Evolutionary conservation across 2,797 vertebrate species (phyloP).

Genomic region (Pempheris klunzingeri): DNA sequence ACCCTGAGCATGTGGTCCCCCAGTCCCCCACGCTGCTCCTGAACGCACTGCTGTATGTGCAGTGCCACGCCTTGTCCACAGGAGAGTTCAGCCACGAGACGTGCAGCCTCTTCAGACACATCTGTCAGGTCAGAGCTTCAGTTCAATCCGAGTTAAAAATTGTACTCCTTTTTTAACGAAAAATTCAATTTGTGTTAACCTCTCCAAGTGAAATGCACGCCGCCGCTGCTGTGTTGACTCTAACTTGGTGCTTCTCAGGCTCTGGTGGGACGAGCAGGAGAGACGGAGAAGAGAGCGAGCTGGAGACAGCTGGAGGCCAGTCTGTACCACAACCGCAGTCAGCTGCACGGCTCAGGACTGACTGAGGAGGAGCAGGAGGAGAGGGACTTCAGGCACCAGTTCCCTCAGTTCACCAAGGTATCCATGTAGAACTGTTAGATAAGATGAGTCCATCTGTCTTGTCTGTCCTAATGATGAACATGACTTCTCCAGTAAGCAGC

Average conservation of each 20-base stretch:
- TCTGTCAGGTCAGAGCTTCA: slow-evolving; percentile 90
- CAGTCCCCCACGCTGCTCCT: slow-evolving; percentile 88
- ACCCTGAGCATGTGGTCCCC: slow-evolving; percentile 75
- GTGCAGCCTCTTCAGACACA: slow-evolving; percentile 90
- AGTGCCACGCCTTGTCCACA: slow-evolving; percentile 87
- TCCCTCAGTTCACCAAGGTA: slow-evolving; percentile 94
- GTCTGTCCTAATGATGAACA: not conserved
- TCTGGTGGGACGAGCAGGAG: slow-evolving; percentile 96
- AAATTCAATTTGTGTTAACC: not conserved
- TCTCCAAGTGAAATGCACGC: not conserved
- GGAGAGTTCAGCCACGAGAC: slow-evolving; percentile 89
- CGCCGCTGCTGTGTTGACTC: not conserved
- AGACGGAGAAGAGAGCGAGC: slow-evolving; percentile 83
- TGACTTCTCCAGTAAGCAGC: not conserved
- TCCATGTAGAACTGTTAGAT: not conserved
- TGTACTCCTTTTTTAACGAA: no score
- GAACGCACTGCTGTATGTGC: slow-evolving; percentile 90
- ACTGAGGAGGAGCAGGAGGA: slow-evolving; percentile 95
- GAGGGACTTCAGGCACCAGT: slow-evolving; percentile 88
- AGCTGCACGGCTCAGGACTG: slow-evolving; percentile 83
- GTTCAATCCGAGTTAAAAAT: no score
- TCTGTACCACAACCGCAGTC: slow-evolving; percentile 89
- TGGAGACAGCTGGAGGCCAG: slow-evolving; percentile 88
- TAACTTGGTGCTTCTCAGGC: slow-evolving; percentile 82
- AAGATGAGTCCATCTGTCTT: no score